Evolutionary conservation across 2,797 vertebrate species (phyloP).

Genomic region (Hippopotamyrus pictus): DNA sequence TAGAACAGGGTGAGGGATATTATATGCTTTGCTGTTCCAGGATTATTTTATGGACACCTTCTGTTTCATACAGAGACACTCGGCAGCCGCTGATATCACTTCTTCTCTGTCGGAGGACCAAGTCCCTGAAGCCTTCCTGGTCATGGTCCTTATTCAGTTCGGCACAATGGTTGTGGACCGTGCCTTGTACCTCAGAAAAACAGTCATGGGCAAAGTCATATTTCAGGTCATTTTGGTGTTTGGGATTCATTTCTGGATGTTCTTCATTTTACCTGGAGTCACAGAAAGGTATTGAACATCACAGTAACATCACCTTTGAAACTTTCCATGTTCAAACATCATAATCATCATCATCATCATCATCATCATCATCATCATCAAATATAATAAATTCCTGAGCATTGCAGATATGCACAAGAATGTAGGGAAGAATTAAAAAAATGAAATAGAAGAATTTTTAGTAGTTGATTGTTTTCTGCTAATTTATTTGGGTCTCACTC

Average conservation of each 20-base stretch:
- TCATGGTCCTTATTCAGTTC: conserved; percentile 95
- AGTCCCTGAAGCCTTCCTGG: conserved; percentile 85
- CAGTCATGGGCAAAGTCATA: conserved; percentile 83
- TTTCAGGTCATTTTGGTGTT: conserved; percentile 94
- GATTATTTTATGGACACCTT: neutral
- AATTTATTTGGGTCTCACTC: neutral
- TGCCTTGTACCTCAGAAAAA: conserved; percentile 76
- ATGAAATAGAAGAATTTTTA: neutral
- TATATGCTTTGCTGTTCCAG: neutral
- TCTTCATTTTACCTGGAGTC: conserved; percentile 88
- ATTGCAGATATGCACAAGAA: neutral
- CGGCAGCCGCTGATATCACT: conserved; percentile 88
- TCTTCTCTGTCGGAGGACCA: conserved; percentile 91
- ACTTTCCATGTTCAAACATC: neutral
- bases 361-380: neutral
- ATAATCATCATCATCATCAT: neutral
- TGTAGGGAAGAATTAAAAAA: neutral
- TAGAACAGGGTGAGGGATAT: neutral
- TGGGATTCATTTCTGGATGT: conserved; percentile 97
- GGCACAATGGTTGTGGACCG: conserved; percentile 91
- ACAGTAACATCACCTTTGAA: neutral
- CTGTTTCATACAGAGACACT: conserved; percentile 76
- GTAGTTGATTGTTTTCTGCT: neutral
- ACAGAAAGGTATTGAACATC: conserved; percentile 79
- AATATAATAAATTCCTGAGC: neutral